These are phyloP conservation scores for Stylophora pistillata DNA, from an alignment of 64 coral and sea anemone genomes.

Conservation along the genomic window DNA sequence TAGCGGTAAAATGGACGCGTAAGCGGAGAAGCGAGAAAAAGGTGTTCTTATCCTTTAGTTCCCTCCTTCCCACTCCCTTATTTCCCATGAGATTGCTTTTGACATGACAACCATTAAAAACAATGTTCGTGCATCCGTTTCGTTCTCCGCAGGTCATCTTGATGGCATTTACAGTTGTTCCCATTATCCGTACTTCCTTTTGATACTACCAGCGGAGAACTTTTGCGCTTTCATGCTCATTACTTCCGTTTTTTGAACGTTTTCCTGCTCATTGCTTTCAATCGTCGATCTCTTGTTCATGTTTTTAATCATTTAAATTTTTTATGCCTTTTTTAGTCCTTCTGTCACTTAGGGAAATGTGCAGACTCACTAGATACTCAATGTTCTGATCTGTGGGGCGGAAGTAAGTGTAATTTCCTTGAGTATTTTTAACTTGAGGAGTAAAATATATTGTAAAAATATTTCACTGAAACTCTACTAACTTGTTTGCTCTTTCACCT, in stretches of 20 bases:
- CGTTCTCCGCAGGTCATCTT: too few relatives aligned
- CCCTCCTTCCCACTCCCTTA: too few relatives aligned
- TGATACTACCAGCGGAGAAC: too few relatives aligned
- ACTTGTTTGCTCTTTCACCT: not conserved
- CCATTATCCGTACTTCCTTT: too few relatives aligned
- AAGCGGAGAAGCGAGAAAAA: too few relatives aligned
- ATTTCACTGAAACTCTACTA: not conserved
- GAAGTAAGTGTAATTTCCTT: slow-evolving; percentile 5
- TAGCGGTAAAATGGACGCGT: too few relatives aligned
- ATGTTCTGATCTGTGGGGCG: slow-evolving; percentile 38
- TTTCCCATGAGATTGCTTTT: too few relatives aligned
- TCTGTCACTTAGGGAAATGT: slow-evolving; percentile 39
- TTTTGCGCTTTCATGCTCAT: not conserved
- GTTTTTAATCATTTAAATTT: not conserved
- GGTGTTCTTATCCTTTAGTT: too few relatives aligned
- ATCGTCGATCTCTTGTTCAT: not conserved
- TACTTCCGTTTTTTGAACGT: not conserved
- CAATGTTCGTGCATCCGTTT: too few relatives aligned
- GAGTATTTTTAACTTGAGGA: not conserved
- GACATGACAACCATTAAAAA: too few relatives aligned
- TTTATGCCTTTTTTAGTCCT: slow-evolving; percentile 9
- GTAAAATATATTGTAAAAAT: not conserved
- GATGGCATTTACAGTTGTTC: too few relatives aligned
- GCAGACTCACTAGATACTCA: slow-evolving; percentile 24
- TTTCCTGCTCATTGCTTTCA: not conserved